Evolutionary conservation across 2,888 invertebrate genomes (phyloP).

Genomic region (Drosophila mayaguana): DNA sequence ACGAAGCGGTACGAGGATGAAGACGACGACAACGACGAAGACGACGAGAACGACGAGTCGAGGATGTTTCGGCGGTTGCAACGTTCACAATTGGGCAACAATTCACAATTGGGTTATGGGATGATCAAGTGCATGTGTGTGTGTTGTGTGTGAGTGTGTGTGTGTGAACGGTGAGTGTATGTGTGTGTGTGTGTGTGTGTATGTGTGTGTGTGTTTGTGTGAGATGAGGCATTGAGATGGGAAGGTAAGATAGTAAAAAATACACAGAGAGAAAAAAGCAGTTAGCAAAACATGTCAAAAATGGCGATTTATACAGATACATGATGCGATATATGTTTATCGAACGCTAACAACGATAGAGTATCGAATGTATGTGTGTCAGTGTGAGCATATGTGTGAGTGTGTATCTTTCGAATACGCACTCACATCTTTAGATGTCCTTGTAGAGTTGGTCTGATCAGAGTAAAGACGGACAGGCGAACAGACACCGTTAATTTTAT

Average conservation of each 20-base stretch:
- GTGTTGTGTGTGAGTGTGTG: slow-evolving; percentile 33
- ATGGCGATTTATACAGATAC: slow-evolving; percentile 56
- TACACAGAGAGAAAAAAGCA: slow-evolving; percentile 71
- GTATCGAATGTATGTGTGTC: slow-evolving; percentile 9
- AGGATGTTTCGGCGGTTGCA: slow-evolving; percentile 48
- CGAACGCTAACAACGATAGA: slow-evolving; percentile 41
- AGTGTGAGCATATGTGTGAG: slow-evolving; percentile 13
- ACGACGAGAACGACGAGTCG: slow-evolving; percentile 30
- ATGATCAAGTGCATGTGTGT: slow-evolving; percentile 40
- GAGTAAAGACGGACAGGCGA: neutral
- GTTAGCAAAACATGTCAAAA: slow-evolving; percentile 72
- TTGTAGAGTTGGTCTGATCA: neutral
- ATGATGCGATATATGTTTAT: slow-evolving; percentile 47
- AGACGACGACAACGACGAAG: slow-evolving; percentile 34
- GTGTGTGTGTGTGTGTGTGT: slow-evolving; percentile 16
- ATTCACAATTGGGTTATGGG: slow-evolving; percentile 63
- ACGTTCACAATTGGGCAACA: slow-evolving; percentile 74
- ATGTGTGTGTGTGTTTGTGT: slow-evolving; percentile 10
- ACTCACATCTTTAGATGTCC: slow-evolving; percentile 35
- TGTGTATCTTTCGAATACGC: slow-evolving; percentile 49
- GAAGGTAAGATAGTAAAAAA: slow-evolving; percentile 70
- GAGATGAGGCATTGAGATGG: slow-evolving; percentile 43
- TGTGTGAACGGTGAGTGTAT: slow-evolving; percentile 20
- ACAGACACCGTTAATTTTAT: too few species aligned
- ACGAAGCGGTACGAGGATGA: slow-evolving; percentile 33